These are phyloP conservation scores for Probaryconus sp. DNA, from an alignment of 1,140 invertebrate genomes.

Conservation along the genomic window DNA sequence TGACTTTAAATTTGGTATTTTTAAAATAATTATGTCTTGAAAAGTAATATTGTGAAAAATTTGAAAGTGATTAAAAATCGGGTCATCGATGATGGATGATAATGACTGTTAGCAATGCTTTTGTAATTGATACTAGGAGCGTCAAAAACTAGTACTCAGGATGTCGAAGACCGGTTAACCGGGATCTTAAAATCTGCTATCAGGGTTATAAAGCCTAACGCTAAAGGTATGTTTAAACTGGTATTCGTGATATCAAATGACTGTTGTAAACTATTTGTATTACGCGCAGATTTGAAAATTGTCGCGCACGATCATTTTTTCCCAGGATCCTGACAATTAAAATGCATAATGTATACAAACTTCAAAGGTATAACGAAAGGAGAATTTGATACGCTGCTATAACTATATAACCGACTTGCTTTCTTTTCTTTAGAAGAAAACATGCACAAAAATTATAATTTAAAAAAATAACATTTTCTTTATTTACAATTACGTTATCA, in stretches of 20 bases:
- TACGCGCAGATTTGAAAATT: conserved; percentile 26
- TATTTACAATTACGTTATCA: no score
- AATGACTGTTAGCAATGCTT: conserved; percentile 12
- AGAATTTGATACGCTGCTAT: no score
- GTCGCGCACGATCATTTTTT: conserved; percentile 12
- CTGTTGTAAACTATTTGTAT: conserved; percentile 43
- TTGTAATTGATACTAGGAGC: conserved; percentile 45
- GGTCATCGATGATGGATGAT: neutral
- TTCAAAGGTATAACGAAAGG: no score
- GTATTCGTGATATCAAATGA: conserved; percentile 24
- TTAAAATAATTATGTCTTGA: conserved; percentile 14
- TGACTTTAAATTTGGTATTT: no score
- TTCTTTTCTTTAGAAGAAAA: no score
- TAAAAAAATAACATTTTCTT: no score
- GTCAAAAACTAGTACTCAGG: conserved; percentile 40
- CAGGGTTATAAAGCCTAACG: conserved; percentile 44
- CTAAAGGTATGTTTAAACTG: conserved; percentile 30
- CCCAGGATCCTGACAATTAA: conserved; percentile 20
- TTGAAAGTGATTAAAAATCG: neutral
- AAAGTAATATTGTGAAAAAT: neutral
- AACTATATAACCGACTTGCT: no score
- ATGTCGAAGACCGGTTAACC: conserved; percentile 41
- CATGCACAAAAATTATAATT: no score
- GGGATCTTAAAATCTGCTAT: conserved; percentile 43
- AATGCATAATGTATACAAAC: no score